These are phyloP conservation scores for Leptothorax acervorum DNA, from an alignment of 2,888 invertebrate species.

Conservation along the genomic window DNA sequence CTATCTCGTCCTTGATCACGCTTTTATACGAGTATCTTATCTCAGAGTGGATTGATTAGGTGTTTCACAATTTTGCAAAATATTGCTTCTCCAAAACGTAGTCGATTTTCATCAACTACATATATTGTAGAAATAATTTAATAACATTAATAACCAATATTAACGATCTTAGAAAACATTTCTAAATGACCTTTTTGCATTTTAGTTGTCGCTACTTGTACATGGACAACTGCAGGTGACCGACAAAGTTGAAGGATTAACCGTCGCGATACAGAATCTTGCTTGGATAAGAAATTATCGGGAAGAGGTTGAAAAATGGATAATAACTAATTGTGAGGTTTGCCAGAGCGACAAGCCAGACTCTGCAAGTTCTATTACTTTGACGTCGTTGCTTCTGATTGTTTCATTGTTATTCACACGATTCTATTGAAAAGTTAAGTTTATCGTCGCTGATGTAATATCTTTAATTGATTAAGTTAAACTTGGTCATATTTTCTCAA, in stretches of 20 bases:
- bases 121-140: neutral
- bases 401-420: conserved; percentile 52
- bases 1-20: conserved; percentile 31
- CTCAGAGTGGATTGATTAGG: conserved; percentile 8
- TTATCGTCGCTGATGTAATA: neutral
- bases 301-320: neutral
- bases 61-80: conserved; percentile 19
- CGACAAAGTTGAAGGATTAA: neutral
- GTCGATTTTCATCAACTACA: neutral
- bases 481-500: neutral
- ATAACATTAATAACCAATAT: neutral
- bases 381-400: conserved; percentile 31
- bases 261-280: conserved; percentile 8
- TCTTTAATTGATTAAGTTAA: neutral
- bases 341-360: rapidly evolving
- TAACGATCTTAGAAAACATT: neutral
- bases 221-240: rapidly evolving
- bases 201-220: neutral
- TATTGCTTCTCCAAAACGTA: conserved; percentile 3
- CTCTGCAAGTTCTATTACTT: neutral
- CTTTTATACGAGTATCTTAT: conserved; percentile 32
- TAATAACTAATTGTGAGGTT: neutral
- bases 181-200: neutral
- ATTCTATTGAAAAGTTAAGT: conserved; percentile 42
- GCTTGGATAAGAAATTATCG: neutral